phyloP scores from a whole-genome alignment of 2,113 vertebrate species.

The Cyprinodon tularosa region DNA sequence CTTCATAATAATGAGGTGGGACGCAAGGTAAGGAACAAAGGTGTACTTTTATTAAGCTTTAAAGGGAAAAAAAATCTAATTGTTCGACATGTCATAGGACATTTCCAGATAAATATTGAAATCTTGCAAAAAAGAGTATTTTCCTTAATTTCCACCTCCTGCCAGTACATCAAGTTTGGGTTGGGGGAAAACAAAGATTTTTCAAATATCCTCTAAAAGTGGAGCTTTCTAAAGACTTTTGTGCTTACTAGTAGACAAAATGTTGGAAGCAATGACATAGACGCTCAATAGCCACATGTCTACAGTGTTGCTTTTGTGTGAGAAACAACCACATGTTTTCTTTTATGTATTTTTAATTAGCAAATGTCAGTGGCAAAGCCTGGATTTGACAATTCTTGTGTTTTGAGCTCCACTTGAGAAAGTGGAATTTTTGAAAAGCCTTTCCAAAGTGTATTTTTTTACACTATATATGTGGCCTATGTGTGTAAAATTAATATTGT shows the following conservation, averaged over 20 bases:
- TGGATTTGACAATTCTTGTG: too few species aligned
- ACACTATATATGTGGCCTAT: neutral
- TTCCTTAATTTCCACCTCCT: neutral
- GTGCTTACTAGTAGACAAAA: too few species aligned
- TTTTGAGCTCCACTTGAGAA: too few species aligned
- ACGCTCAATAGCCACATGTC: too few species aligned
- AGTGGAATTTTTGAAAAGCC: too few species aligned
- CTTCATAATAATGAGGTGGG: conserved; percentile 97
- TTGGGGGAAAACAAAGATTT: neutral
- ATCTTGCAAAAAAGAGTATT: neutral
- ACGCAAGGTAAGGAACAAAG: conserved; percentile 85
- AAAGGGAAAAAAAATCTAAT: neutral
- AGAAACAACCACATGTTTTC: too few species aligned
- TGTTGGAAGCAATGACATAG: too few species aligned
- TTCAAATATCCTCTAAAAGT: neutral
- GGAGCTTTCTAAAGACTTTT: neutral
- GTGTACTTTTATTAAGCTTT: neutral
- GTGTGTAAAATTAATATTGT: neutral
- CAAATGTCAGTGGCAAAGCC: too few species aligned
- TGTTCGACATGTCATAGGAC: neutral
- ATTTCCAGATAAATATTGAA: neutral
- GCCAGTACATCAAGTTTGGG: too few species aligned
- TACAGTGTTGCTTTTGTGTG: too few species aligned
- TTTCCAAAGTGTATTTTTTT: neutral
- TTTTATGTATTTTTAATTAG: too few species aligned